phyloP scores from a whole-genome alignment of 1,140 invertebrate genomes.

The Neotoxoptera formosana region DNA sequence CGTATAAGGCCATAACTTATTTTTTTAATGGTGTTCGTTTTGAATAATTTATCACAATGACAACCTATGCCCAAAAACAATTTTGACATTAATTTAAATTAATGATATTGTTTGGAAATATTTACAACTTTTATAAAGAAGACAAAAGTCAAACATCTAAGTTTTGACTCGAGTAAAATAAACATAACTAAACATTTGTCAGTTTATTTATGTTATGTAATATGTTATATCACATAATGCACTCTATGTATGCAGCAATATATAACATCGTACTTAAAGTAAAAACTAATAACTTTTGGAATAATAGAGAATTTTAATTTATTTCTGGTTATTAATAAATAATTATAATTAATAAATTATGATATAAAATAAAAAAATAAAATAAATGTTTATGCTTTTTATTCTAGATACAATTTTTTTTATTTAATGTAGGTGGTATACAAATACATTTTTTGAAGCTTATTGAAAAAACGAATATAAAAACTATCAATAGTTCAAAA shows the following conservation, averaged over 20 bases:
- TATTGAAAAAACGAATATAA: no score
- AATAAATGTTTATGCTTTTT: not conserved
- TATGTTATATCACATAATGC: not conserved
- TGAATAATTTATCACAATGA: conserved; percentile 35
- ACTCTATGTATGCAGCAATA: not conserved
- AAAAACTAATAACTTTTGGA: not conserved
- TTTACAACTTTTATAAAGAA: not conserved
- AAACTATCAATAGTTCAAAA: no score
- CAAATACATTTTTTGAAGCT: no score
- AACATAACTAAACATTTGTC: not conserved
- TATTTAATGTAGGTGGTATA: no score
- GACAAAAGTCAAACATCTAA: not conserved
- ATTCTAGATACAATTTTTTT: no score
- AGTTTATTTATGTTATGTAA: not conserved
- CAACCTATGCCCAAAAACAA: not conserved
- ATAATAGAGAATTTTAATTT: not conserved
- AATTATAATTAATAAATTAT: not conserved
- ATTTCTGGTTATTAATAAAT: not conserved
- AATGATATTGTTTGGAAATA: not conserved
- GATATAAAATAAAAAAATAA: not conserved
- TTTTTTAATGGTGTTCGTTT: conserved; percentile 25
- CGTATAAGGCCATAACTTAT: not conserved
- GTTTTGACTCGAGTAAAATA: not conserved
- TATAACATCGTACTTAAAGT: not conserved
- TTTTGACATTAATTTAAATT: conserved; percentile 41